Base-by-base conservation (phyloP, 1,140 invertebrate species). In the Phortica variegata region DNA sequence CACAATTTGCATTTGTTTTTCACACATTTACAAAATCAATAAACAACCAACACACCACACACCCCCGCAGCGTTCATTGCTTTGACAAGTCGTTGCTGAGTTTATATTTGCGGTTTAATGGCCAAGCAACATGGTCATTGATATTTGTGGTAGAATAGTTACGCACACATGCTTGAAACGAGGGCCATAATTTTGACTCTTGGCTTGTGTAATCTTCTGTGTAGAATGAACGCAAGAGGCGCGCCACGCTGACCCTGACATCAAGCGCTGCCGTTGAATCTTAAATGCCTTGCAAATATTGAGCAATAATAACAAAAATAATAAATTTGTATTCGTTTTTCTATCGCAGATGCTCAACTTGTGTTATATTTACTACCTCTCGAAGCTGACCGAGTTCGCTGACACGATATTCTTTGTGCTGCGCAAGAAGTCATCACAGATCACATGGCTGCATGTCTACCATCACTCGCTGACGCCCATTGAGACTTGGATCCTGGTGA, bases 321-420 rank as follows among this genome's bases (percentile, higher is more conserved):
- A n/a, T 29, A 7, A 29, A 6, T 7, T 29, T 29, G 12, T 29
- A 19, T 47, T 47, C 29, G 50, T 74, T 2, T 75, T 76, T 45
- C 73, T 69, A 33, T 75, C 85, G 33, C 80, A 95, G 88, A 96
- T 97, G 91, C 86, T 92, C 0, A 88, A 90, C 60, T 84, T 94
- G 12, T 91, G 93, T 69, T 97, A 93, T 89, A 92, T 93, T 83
- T 98, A 97, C 77, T 98, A 96, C 79, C 88, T 97, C 77, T 97
- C 94, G 37, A 98, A 98, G 78, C 84, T 94, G 58, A 89, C 93
- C 12, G 95, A 98, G 81, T 96, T 97, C 77, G 85, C 91, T 16
- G 95, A 98, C 79, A 97, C 95, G 49, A 78, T 93, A 61, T 95
- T 95, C 82, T 95, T 96, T 78, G 85, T 95, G 17, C 77, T 95